phyloP scores from a whole-genome alignment of 2,888 invertebrate genomes.

The Craniophora ligustri region DNA sequence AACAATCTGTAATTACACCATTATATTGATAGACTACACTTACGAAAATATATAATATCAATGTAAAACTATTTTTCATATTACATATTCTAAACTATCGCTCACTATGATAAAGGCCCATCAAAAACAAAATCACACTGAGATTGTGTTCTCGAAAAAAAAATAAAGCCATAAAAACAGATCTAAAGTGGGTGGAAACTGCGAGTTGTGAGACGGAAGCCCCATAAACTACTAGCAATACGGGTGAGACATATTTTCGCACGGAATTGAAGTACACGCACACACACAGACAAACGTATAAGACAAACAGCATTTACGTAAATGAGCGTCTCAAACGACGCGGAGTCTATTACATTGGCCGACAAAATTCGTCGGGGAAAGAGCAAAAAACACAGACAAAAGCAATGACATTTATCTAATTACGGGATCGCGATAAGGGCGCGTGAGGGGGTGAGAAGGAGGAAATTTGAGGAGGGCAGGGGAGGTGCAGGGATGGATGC shows the following conservation, averaged over 20 bases:
- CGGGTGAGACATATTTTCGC: constrained; percentile 58
- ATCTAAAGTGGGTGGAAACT: constrained; percentile 58
- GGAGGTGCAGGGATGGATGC: constrained; percentile 63
- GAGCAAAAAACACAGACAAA: constrained; percentile 74
- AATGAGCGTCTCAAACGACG: constrained; percentile 62
- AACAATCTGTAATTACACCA: too few relatives aligned
- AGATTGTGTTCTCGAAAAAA: constrained; percentile 37
- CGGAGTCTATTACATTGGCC: constrained; percentile 69
- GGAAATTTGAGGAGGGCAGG: constrained; percentile 57
- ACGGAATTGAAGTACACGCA: constrained; percentile 53
- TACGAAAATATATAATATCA: too few relatives aligned
- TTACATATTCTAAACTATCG: constrained; percentile 11
- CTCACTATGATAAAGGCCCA: constrained; percentile 21
- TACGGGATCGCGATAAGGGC: constrained; percentile 84
- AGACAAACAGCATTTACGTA: constrained; percentile 60
- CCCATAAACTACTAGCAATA: constrained; percentile 61
- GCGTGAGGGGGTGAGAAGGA: constrained; percentile 62
- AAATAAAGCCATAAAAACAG: constrained; percentile 52
- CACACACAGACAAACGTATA: constrained; percentile 41
- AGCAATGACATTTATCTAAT: constrained; percentile 88
- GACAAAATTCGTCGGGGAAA: constrained; percentile 68
- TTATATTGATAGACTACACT: too few relatives aligned
- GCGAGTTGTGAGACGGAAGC: constrained; percentile 46
- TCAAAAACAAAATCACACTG: constrained; percentile 22
- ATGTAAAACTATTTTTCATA: too few relatives aligned